Evolutionary conservation across 2,113 vertebrate genomes (phyloP), one percentile per base, ranked within the genome.

Genomic region (Hyaena hyaena): DNA sequence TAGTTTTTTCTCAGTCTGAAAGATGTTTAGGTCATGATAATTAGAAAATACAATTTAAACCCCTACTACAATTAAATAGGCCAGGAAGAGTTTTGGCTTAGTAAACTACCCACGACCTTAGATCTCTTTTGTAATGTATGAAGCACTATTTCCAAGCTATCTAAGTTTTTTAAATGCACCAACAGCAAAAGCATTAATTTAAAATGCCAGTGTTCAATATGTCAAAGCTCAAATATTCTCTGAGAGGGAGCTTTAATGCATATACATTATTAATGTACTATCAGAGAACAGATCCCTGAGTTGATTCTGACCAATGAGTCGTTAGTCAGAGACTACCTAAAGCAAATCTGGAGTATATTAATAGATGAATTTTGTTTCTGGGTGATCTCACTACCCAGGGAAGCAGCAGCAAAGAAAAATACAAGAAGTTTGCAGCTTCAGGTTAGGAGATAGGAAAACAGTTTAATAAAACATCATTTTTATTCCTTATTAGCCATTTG

Each of bases 221-320:
- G 97, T 98, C 98, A 98, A 85, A 98, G 97, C 97, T 99, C 98
- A 98, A 98, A 98, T 97, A 98, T 97, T 98, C 98, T 98, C 95
- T 97, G 92, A 97, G 98, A 98, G 98, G 97, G 73, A 88, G 90
- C 69, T 98, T 98, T 98, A 98, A 98, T 96, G 97, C 14, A 4
- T 89, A 98, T 98, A 85, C 97, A 98, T 98, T 98, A 98, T 98
- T 98, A 97, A 99, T 98, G 93, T 53, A 83, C 92, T 83, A 87
- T 98, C 98, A 98, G 94, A 97, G 96, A 98, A 95, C 74, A 97
- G 95, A 98, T 97, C 96, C 96, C 65, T 91, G 65, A 98, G 98
- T 71, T 94, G 83, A 98, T 97, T 97, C 97, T 97, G 92, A 98
- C 98, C 98, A 94, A 43, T 17, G 50, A 93, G 80, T 96, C 92